Percentiles rank a stretch among this genome's conserved stretches.
Conservation (phyloP, 2,888 invertebrate genomes). For the Mallateleia sp. region DNA sequence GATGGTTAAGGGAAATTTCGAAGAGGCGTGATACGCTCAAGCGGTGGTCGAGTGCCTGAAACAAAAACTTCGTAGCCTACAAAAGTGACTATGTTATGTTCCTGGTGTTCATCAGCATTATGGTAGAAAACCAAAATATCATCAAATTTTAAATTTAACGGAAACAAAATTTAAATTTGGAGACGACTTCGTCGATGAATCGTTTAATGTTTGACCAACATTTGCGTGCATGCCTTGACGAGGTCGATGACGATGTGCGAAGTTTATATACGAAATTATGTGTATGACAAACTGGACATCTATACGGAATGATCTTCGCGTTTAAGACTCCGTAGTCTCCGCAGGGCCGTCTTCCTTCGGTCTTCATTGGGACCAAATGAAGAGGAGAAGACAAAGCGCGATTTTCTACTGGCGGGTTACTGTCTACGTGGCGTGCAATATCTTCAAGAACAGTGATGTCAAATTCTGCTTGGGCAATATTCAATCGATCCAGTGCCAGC, state of each 20-base stretch:
- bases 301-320: slow-evolving; percentile 78
- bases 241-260: slow-evolving; percentile 73
- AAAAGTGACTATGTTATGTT: too few species aligned
- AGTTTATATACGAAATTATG: too few species aligned
- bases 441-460: too few species aligned
- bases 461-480: not conserved
- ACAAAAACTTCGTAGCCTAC: too few species aligned
- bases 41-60: too few species aligned
- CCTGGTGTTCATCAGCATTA: slow-evolving; percentile 71
- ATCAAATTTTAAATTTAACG: slow-evolving; percentile 73
- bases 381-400: slow-evolving; percentile 78
- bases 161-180: slow-evolving; percentile 67
- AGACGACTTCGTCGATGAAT: slow-evolving; percentile 77
- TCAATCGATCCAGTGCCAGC: not conserved
- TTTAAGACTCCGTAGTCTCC: slow-evolving; percentile 82
- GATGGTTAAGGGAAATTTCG: slow-evolving; percentile 81
- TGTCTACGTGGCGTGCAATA: too few species aligned
- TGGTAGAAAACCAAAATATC: slow-evolving; percentile 77
- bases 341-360: slow-evolving; percentile 71
- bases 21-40: too few species aligned
- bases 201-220: slow-evolving; percentile 77
- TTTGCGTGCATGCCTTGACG: slow-evolving; percentile 79
- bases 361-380: slow-evolving; percentile 72
- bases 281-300: slow-evolving; percentile 83
- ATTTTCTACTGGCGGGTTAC: too few species aligned